These are phyloP conservation scores for Botia almorhae DNA, from an alignment of 2,797 vertebrate genomes.

Conservation along the genomic window DNA sequence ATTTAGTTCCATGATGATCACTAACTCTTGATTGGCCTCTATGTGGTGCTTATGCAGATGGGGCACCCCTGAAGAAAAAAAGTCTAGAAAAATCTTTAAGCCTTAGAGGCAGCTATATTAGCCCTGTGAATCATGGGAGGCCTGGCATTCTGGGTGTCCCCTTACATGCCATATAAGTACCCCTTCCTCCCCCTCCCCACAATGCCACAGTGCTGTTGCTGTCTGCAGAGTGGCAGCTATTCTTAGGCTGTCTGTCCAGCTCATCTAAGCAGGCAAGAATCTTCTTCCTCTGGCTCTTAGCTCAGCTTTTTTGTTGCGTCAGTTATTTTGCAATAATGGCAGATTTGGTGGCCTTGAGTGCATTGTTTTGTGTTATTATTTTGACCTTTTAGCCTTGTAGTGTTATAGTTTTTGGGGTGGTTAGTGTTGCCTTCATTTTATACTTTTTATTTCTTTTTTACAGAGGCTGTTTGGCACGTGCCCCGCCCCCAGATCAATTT, in stretches of 20 bases:
- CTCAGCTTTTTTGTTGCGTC: conserved; percentile 47
- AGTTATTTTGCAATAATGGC: conserved; percentile 57
- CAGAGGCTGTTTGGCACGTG: conserved; percentile 71
- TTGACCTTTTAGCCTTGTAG: conserved; percentile 17
- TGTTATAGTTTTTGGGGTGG: conserved; percentile 18
- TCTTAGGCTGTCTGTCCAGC: conserved; percentile 91
- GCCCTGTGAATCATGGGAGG: conserved; percentile 88
- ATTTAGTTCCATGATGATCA: neutral
- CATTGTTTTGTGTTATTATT: conserved; percentile 24
- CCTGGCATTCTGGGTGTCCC: conserved; percentile 87
- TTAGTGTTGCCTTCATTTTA: conserved; percentile 36
- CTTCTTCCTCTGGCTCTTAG: conserved; percentile 61
- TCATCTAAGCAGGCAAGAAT: conserved; percentile 84
- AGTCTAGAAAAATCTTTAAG: conserved; percentile 76
- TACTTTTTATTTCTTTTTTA: conserved; percentile 61
- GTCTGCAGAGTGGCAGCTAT: conserved; percentile 85
- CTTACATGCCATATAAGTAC: conserved; percentile 97
- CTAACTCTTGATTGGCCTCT: neutral
- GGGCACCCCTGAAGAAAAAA: conserved; percentile 61
- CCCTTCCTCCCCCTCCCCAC: conserved; percentile 73
- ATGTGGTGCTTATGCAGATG: conserved; percentile 49
- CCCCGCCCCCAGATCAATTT: conserved; percentile 52
- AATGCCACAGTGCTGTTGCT: conserved; percentile 86
- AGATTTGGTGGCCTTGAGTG: conserved; percentile 48
- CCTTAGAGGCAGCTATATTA: conserved; percentile 89